Evolutionary conservation across 2,888 invertebrate species (phyloP).

Genomic region (Crepidodera aurea): DNA sequence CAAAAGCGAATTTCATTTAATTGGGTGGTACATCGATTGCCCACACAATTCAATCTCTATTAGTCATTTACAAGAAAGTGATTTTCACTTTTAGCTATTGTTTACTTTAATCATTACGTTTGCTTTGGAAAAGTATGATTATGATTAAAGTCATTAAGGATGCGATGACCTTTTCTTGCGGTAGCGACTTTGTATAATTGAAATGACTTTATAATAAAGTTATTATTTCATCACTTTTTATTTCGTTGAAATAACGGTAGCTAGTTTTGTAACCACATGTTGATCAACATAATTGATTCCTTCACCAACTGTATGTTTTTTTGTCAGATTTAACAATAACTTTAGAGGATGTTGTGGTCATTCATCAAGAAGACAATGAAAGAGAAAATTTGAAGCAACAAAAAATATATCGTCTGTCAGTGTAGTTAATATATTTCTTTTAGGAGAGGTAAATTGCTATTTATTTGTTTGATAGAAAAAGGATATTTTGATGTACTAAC

Average conservation of each 20-base stretch:
- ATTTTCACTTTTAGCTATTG: conserved; percentile 15
- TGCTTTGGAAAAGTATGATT: neutral
- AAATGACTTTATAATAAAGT: neutral
- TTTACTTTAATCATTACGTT: neutral
- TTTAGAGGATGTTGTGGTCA: too few relatives aligned
- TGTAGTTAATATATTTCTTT: too few relatives aligned
- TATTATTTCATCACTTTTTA: conserved; percentile 4
- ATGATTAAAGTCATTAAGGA: conserved; percentile 5
- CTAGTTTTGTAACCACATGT: too few relatives aligned
- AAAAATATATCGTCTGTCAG: too few relatives aligned
- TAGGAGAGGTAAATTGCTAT: too few relatives aligned
- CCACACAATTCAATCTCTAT: neutral
- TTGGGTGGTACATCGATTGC: neutral
- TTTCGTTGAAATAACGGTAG: neutral
- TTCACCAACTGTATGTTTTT: too few relatives aligned
- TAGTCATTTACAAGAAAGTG: conserved; percentile 3
- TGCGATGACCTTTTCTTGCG: neutral
- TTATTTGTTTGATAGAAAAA: too few relatives aligned
- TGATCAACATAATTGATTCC: too few relatives aligned
- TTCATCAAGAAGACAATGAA: too few relatives aligned
- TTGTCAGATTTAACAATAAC: too few relatives aligned
- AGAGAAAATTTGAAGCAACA: too few relatives aligned
- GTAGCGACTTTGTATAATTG: neutral
- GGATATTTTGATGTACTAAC: too few relatives aligned
- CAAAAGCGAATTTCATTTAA: conserved; percentile 1